Conservation (phyloP, 2,797 vertebrate genomes). For the Poecilia wingei region DNA sequence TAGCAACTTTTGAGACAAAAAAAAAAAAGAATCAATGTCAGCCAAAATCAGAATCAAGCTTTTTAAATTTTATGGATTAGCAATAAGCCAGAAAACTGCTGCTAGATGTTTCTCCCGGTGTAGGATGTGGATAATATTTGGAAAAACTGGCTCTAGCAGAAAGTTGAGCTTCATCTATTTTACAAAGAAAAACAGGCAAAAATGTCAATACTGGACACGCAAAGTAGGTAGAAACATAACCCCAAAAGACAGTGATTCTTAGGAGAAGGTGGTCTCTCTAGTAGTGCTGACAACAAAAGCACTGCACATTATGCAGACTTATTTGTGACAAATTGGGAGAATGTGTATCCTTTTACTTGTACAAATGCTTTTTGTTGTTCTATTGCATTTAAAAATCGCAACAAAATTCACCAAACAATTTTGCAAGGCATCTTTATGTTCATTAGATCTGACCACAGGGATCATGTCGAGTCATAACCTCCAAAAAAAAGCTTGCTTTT, state of each 20-base stretch:
- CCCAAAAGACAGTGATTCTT: background rate
- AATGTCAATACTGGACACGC: background rate
- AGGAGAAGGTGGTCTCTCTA: background rate
- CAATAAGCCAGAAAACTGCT: too few relatives aligned
- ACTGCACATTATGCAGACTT: background rate
- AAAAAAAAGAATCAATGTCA: too few relatives aligned
- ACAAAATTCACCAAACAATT: background rate
- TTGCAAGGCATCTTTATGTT: background rate
- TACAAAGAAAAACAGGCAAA: background rate
- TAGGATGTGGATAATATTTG: background rate
- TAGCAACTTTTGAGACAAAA: too few relatives aligned
- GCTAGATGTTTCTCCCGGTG: too few relatives aligned
- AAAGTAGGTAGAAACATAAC: background rate
- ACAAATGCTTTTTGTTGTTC: background rate
- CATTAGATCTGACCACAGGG: background rate
- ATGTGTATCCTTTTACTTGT: background rate
- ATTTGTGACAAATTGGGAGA: background rate
- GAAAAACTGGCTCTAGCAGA: background rate
- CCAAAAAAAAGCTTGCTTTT: background rate
- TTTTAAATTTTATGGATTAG: too few relatives aligned
- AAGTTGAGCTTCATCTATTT: background rate
- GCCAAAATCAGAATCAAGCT: too few relatives aligned
- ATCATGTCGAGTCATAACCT: constrained; percentile 8
- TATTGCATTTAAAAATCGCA: background rate
- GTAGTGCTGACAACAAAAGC: background rate